These are phyloP conservation scores for Heterotis niloticus DNA, from an alignment of 2,113 vertebrate genomes.

Conservation along the genomic window DNA sequence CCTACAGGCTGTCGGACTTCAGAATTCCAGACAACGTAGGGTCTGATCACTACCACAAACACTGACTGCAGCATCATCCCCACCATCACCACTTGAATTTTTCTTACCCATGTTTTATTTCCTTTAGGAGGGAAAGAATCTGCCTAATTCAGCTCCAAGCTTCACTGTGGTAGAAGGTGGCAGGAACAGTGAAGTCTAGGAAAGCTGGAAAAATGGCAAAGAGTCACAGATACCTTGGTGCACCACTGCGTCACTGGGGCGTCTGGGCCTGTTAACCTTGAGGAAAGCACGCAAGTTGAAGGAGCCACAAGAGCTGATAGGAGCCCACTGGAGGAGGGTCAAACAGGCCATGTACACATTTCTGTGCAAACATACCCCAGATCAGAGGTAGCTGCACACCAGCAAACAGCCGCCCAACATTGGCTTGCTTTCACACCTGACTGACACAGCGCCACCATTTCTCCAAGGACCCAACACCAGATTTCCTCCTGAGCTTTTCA, in stretches of 20 bases:
- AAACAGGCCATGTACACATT: background rate
- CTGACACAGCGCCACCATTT: background rate
- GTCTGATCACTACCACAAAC: too few species aligned
- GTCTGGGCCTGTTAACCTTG: constrained; percentile 4
- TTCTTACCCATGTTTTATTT: too few species aligned
- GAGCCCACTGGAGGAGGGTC: background rate
- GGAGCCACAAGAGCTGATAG: background rate
- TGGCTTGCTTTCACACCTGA: background rate
- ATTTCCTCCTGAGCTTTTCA: background rate
- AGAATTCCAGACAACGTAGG: too few species aligned
- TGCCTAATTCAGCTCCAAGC: too few species aligned
- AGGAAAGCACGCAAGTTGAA: background rate
- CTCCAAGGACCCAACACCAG: background rate
- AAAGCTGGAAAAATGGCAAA: background rate
- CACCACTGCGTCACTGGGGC: too few species aligned
- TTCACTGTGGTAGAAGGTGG: background rate
- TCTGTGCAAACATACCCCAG: constrained; percentile 1
- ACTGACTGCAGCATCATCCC: too few species aligned
- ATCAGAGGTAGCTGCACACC: background rate
- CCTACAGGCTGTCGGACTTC: too few species aligned
- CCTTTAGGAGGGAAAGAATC: too few species aligned
- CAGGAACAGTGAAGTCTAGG: background rate
- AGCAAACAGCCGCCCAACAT: background rate
- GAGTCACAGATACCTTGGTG: too few species aligned
- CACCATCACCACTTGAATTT: too few species aligned